Base-by-base conservation (phyloP, 1,140 invertebrate genomes). In the Calosoma granatense region DNA sequence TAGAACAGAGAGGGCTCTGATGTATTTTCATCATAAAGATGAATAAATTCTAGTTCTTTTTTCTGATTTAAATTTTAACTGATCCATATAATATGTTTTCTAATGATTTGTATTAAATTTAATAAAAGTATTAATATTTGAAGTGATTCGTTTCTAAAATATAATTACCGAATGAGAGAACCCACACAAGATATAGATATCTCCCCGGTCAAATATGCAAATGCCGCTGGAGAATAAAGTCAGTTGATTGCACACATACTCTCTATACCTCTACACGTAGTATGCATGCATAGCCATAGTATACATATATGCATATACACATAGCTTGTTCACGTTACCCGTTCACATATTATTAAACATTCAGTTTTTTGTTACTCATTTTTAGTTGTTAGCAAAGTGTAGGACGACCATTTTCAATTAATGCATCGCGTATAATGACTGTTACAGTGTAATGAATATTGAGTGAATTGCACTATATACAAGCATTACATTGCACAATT, bases 331-430 rank as follows among this genome's bases (percentile, higher is more conserved):
- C 26, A 30, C 14, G 26, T 30, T 6, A 30, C n/a, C 26, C 26
- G 26, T 30, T 30, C 26, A 6, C 26, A 30, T 30, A 30, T n/a
- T n/a, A n/a, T 30, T 30, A 30, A 30, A 30, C 26, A 30, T 30
- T 30, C 26, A 30, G 14, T 6, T 30, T 30, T 30, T 30, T 30
- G 26, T 30, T 30, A 14, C 14, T 30, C 4, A 11, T 47, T 47
- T 47, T 6, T 47, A 12, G 41, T 47, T 47, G 6, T 11, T 47
- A 47, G 41, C 41, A 47, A 47, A 47, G 6, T 47, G 41, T 47
- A 47, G 41, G 41, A 47, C 15, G 41, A 47, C 41, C 4, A 47
- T 47, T 47, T 47, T 47, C 41, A 47, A 47, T 47, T 47, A 47
- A 47, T 47, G 41, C 41, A 47, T 47, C 41, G 4, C 3, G 41